phyloP scores from a whole-genome alignment of 2,113 vertebrate genomes.

The Pagrus major region DNA sequence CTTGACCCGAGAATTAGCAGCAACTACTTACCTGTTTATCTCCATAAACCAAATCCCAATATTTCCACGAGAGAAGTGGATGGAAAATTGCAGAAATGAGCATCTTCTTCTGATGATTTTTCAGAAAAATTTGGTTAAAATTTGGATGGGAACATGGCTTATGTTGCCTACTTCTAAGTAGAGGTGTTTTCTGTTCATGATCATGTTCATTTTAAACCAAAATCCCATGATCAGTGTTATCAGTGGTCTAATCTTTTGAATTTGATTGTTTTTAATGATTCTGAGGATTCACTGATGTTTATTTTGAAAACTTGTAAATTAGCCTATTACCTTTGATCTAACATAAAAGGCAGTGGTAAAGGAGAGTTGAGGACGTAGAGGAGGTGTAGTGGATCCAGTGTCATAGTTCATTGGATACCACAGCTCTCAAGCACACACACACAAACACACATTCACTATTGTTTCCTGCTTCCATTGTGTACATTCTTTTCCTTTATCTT shows the following conservation, averaged over 20 bases:
- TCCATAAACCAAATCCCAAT: neutral
- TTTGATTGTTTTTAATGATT: neutral
- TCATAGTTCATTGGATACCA: constrained; percentile 57
- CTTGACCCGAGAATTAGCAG: too few relatives aligned
- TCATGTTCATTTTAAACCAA: too few relatives aligned
- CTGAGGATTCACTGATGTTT: neutral
- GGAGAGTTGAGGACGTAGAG: neutral
- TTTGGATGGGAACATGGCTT: neutral
- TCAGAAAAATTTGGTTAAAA: too few relatives aligned
- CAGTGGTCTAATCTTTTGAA: neutral
- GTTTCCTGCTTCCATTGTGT: neutral
- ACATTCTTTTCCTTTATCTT: neutral
- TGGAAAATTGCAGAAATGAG: neutral
- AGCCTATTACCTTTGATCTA: neutral
- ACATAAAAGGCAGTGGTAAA: neutral
- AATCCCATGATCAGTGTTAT: neutral
- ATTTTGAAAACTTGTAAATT: neutral
- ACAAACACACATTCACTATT: neutral
- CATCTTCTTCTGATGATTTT: neutral
- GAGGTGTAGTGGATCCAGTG: constrained; percentile 48
- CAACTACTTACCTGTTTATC: too few relatives aligned
- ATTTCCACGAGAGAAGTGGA: neutral
- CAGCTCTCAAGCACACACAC: constrained; percentile 8
- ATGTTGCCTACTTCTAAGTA: neutral
- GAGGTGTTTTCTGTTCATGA: neutral